Evolutionary conservation across 2,113 vertebrate genomes (phyloP), one percentile per base, ranked within the genome.

Genomic region (Halcyon malimbica): DNA sequence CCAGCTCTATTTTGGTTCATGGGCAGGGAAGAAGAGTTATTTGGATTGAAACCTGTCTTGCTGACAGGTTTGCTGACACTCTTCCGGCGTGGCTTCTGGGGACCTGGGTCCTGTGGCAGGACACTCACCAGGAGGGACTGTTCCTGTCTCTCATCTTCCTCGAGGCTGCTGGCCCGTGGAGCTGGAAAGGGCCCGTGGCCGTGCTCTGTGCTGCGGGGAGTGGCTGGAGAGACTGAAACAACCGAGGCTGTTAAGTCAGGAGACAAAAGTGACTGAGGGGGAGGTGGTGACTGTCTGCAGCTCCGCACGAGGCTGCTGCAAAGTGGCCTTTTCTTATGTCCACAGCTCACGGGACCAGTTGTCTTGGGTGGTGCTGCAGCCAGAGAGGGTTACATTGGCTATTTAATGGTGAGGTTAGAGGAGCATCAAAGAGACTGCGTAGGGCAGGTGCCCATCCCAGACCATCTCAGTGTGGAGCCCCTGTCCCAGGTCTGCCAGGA

Each of bases 61-160:
- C 39, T 25, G 71, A 3, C 0, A 2, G 26, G 31, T 51, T 70
- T 37, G 26, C 39, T 25, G 71, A 3, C 0, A 2, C 67, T 69
- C 14, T 53, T 0, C 1, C 18, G 57, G 35, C 2, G 0, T 56
- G 59, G 24, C 54, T 70, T 31, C 21, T 71, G 31, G 57, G 51
- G 19, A 5, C 11, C 31, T 37, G 57, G 19, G 28, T 80, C 31
- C 28, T 81, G 41, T 39, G 41, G 70, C 60, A 67, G 35, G 48
- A n/a, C 20, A 8, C 9, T 35, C 0, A 0, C 8, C 54, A 41
- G 65, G 42, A 63, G 29, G 46, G 59, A 48, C 39, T 28, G 25
- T 42, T 41, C 54, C 37, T 54, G 39, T 65, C 20, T 35, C 33
- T 1, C 44, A 14, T 8, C 28, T 46, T 56, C 35, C 37, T 83